These are phyloP conservation scores for Parazoanthus swiftii DNA, from an alignment of 92 coral and sea anemone species.

Conservation along the genomic window DNA sequence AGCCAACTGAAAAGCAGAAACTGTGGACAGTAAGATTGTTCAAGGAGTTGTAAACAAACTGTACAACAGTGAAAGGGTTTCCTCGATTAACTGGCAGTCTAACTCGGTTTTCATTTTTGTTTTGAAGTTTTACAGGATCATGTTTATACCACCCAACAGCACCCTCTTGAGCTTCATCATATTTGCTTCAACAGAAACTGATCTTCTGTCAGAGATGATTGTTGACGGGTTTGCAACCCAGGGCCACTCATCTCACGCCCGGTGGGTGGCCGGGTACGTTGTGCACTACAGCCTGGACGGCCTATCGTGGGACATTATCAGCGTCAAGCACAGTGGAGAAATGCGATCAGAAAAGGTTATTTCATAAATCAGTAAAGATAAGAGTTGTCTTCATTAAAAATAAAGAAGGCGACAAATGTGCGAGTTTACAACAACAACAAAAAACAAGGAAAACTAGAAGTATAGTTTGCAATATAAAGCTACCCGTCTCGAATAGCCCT, in stretches of 20 bases:
- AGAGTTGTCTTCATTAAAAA: background rate
- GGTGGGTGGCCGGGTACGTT: conserved; percentile 77
- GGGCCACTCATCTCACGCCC: conserved; percentile 58
- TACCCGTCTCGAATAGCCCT: too few relatives aligned
- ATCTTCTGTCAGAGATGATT: conserved; percentile 63
- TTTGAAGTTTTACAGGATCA: background rate
- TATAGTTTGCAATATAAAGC: too few relatives aligned
- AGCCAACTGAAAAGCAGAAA: too few relatives aligned
- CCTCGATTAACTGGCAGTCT: too few relatives aligned
- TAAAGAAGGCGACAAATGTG: too few relatives aligned
- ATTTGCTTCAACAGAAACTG: conserved; percentile 60
- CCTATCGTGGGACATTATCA: conserved; percentile 78
- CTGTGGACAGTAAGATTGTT: too few relatives aligned
- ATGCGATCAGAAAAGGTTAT: conserved; percentile 25
- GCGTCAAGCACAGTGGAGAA: conserved; percentile 39
- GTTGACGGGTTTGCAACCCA: conserved; percentile 88
- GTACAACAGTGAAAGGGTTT: too few relatives aligned
- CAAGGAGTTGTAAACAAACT: too few relatives aligned
- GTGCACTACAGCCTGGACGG: conserved; percentile 77
- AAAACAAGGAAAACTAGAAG: too few relatives aligned
- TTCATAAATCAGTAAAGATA: background rate
- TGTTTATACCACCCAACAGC: background rate
- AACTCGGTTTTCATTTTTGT: background rate
- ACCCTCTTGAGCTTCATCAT: background rate
- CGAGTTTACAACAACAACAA: too few relatives aligned